Percentiles rank a stretch among this genome's conserved stretches.
phyloP scores from a whole-genome alignment of 2,797 vertebrate genomes.

The Chelon auratus region DNA sequence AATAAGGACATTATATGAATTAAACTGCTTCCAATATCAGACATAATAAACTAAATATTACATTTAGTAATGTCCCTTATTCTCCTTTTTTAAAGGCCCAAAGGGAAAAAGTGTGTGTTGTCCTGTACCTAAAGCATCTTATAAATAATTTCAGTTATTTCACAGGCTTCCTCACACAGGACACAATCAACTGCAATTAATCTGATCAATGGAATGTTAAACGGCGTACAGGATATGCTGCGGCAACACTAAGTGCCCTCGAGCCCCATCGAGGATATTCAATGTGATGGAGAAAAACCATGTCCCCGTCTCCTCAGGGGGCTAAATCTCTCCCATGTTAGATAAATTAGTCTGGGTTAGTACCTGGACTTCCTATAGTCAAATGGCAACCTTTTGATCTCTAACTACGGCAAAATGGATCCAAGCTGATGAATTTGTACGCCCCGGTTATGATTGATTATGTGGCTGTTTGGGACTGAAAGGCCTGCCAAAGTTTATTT shows the following conservation, averaged over 20 bases:
- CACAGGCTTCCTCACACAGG: slow-evolving; percentile 75
- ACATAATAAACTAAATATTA: background rate
- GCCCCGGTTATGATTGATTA: slow-evolving; percentile 94
- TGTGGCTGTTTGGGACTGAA: slow-evolving; percentile 84
- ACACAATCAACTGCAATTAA: slow-evolving; percentile 83
- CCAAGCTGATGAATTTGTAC: slow-evolving; percentile 99
- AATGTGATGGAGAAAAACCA: slow-evolving; percentile 83
- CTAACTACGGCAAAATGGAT: slow-evolving; percentile 96
- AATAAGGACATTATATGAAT: slow-evolving; percentile 8
- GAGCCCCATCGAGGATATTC: slow-evolving; percentile 80
- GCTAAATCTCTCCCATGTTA: slow-evolving; percentile 82
- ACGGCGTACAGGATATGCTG: slow-evolving; percentile 79
- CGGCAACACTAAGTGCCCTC: slow-evolving; percentile 77
- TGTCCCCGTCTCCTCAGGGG: slow-evolving; percentile 80
- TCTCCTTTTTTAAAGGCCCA: background rate
- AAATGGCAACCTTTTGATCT: slow-evolving; percentile 93
- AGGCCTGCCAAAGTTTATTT: slow-evolving; percentile 82
- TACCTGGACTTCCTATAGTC: slow-evolving; percentile 85
- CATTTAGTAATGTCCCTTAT: background rate
- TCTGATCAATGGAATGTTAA: slow-evolving; percentile 85
- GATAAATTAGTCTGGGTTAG: slow-evolving; percentile 84
- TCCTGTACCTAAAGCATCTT: slow-evolving; percentile 25
- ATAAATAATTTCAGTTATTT: slow-evolving; percentile 66
- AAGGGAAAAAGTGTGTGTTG: background rate
- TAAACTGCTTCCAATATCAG: background rate